These are phyloP conservation scores for Neotoma lepida DNA, from an alignment of 2,113 vertebrate species.

Conservation along the genomic window DNA sequence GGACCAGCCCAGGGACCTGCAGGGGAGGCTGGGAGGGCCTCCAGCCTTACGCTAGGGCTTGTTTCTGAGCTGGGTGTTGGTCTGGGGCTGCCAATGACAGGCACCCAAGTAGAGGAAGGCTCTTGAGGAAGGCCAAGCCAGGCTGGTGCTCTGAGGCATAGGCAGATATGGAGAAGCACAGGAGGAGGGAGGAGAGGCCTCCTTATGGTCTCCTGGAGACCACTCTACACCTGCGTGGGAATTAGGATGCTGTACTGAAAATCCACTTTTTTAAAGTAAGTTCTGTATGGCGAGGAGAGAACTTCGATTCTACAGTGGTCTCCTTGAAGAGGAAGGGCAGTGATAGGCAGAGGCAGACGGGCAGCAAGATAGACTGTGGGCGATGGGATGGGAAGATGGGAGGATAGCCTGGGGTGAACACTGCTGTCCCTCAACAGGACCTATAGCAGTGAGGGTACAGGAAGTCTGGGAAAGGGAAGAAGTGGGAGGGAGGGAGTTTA, in stretches of 20 bases:
- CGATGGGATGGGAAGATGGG: neutral
- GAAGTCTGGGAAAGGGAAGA: neutral
- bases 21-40: neutral
- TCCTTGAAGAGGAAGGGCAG: neutral
- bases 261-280: neutral
- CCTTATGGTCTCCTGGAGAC: neutral
- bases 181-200: too few species aligned
- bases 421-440: too few species aligned
- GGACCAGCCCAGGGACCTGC: neutral
- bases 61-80: neutral
- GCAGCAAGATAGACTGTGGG: neutral
- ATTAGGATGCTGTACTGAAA: neutral
- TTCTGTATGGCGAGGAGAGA: neutral
- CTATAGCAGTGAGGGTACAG: neutral
- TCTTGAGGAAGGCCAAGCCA: neutral
- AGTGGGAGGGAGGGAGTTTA: neutral
- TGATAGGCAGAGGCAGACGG: rapidly evolving
- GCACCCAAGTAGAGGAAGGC: neutral
- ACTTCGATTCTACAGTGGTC: neutral
- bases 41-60: neutral
- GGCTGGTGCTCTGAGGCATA: neutral
- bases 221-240: neutral
- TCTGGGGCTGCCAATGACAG: neutral
- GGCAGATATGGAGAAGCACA: neutral
- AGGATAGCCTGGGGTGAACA: neutral